Conservation (phyloP, 92 coral and sea anemone genomes). For the Blastomussa wellsi region DNA sequence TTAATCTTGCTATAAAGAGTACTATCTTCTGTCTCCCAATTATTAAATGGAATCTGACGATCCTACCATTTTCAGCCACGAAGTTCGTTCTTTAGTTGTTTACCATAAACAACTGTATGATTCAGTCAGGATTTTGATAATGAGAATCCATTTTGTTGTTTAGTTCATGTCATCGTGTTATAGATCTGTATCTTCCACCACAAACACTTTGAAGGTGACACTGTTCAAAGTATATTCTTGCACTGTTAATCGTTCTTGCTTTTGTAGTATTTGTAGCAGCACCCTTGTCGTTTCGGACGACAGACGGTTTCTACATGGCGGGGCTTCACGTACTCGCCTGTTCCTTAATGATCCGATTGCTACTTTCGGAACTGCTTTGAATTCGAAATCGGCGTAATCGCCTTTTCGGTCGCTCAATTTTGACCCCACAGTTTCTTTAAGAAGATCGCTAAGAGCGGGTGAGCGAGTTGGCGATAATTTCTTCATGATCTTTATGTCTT, state of each 20-base stretch:
- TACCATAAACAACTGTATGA: neutral
- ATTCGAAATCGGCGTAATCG: conserved; percentile 35
- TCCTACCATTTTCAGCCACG: neutral
- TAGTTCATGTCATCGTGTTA: neutral
- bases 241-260: conserved; percentile 33
- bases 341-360: neutral
- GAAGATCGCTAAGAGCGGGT: conserved; percentile 36
- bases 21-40: neutral
- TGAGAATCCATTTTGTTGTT: neutral
- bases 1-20: neutral
- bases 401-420: conserved; percentile 40
- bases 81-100: neutral
- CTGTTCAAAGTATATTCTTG: conserved; percentile 35
- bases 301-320: neutral
- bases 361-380: conserved; percentile 17
- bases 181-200: conserved; percentile 39
- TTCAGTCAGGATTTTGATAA: neutral
- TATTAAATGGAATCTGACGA: neutral
- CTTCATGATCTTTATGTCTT: conserved; percentile 7
- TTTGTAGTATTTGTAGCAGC: conserved; percentile 25
- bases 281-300: conserved; percentile 30
- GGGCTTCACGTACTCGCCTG: neutral
- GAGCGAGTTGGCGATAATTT: conserved; percentile 39
- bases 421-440: conserved; percentile 38
- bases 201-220: conserved; percentile 36